Conservation (phyloP, 2,113 vertebrate genomes). For the Ochotona princeps region DNA sequence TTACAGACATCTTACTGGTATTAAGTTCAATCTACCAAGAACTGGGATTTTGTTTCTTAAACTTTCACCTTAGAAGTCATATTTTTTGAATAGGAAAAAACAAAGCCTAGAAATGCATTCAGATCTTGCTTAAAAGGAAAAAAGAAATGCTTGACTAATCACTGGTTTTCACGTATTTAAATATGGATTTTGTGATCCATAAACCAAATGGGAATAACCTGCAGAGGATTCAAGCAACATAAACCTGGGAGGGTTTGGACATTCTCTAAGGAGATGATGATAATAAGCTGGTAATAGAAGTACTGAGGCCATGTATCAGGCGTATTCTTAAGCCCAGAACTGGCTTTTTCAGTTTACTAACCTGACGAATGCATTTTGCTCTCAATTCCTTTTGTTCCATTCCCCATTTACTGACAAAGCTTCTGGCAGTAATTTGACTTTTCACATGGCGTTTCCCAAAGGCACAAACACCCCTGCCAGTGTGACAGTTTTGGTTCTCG, state of each 20-base stretch:
- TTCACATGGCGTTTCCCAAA: background rate
- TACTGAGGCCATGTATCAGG: background rate
- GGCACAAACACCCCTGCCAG: background rate
- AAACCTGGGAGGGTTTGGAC: background rate
- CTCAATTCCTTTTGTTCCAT: background rate
- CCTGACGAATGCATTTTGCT: background rate
- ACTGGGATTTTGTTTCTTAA: constrained; percentile 14
- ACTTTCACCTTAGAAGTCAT: constrained; percentile 12
- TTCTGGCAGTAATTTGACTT: background rate
- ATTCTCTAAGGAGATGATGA: background rate
- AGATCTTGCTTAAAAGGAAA: background rate
- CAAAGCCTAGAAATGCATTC: background rate
- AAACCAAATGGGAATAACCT: background rate
- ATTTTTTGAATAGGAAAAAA: constrained; percentile 13
- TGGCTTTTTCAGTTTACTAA: background rate
- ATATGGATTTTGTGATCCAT: background rate
- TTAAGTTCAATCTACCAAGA: background rate
- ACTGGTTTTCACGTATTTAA: background rate
- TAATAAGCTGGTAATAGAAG: background rate
- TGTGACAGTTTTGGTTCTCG: background rate
- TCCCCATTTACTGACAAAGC: background rate
- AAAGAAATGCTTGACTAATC: background rate
- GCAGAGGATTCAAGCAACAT: background rate
- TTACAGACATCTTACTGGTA: background rate
- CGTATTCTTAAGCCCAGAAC: background rate